Conservation (phyloP, 2,888 invertebrate species). For the Macrophya annulata region DNA sequence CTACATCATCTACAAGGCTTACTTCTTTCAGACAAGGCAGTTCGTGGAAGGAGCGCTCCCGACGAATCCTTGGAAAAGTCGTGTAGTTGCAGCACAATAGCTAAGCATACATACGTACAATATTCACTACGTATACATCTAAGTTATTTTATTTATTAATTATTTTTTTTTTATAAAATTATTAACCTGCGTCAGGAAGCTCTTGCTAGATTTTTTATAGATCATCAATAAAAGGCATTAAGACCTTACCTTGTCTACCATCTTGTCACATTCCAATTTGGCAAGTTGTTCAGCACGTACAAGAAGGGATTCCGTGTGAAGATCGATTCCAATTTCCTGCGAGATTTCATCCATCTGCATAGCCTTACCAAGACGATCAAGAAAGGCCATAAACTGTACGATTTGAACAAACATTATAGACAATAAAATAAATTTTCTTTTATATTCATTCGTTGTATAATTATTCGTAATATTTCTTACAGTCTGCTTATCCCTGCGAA, state of each 20-base stretch:
- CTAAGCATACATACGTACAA: constrained; percentile 77
- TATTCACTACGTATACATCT: constrained; percentile 2
- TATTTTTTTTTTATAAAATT: neutral
- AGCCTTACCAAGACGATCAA: constrained; percentile 91
- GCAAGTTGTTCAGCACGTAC: constrained; percentile 93
- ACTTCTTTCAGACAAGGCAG: constrained; percentile 90
- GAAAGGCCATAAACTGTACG: constrained; percentile 88
- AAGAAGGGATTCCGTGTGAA: constrained; percentile 91
- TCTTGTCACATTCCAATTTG: constrained; percentile 90
- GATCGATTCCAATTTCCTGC: constrained; percentile 89
- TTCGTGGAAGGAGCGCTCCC: constrained; percentile 91
- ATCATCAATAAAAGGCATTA: neutral
- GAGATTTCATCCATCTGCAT: constrained; percentile 93
- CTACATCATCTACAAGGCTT: constrained; percentile 78
- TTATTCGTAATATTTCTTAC: constrained; percentile 79
- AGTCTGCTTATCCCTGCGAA: constrained; percentile 89
- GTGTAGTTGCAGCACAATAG: constrained; percentile 88
- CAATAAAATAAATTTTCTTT: neutral
- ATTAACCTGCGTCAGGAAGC: neutral
- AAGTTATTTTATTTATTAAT: neutral
- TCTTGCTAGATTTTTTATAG: neutral
- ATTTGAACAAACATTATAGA: constrained; percentile 68
- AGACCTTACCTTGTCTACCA: constrained; percentile 88
- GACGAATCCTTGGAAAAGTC: constrained; percentile 87
- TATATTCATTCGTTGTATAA: neutral